Evolutionary conservation across 92 coral and sea anemone species (phyloP).

Genomic region (Palythoa caribaeorum): DNA sequence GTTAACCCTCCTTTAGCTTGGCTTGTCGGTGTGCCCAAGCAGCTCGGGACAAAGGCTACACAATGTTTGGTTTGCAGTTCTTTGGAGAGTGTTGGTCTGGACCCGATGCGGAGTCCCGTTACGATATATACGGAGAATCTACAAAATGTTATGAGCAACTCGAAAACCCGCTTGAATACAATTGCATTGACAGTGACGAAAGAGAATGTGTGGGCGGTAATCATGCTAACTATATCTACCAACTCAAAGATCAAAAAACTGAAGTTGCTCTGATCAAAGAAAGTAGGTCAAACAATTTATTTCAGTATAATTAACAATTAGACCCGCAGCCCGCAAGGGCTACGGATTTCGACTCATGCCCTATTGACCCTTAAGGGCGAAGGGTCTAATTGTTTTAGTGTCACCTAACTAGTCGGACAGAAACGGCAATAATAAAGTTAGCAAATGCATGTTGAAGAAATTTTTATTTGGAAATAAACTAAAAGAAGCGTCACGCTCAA

Average conservation of each 20-base stretch:
- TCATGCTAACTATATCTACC: not conserved
- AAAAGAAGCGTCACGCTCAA: too few species aligned
- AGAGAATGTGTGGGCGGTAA: not conserved
- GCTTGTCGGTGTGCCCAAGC: not conserved
- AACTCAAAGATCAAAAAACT: not conserved
- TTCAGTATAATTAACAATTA: too few species aligned
- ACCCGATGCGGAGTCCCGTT: not conserved
- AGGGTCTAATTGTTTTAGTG: too few species aligned
- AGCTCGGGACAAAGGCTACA: not conserved
- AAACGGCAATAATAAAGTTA: too few species aligned
- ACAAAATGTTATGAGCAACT: not conserved
- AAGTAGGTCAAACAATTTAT: too few species aligned
- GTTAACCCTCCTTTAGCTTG: not conserved
- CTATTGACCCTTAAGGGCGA: too few species aligned
- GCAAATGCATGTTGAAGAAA: too few species aligned
- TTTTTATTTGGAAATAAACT: too few species aligned
- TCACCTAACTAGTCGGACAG: too few species aligned
- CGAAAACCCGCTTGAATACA: not conserved
- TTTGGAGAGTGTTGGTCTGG: not conserved
- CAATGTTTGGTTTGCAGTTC: slow-evolving; percentile 9
- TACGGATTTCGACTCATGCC: too few species aligned
- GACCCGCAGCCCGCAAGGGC: too few species aligned
- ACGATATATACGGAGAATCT: not conserved
- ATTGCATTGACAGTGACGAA: not conserved
- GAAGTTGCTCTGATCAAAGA: too few species aligned